A percentile compares a stretch with the other conserved stretches of the same genome.
Evolutionary conservation across 2,888 invertebrate genomes (phyloP).

Genomic region (Apeira syringaria): DNA sequence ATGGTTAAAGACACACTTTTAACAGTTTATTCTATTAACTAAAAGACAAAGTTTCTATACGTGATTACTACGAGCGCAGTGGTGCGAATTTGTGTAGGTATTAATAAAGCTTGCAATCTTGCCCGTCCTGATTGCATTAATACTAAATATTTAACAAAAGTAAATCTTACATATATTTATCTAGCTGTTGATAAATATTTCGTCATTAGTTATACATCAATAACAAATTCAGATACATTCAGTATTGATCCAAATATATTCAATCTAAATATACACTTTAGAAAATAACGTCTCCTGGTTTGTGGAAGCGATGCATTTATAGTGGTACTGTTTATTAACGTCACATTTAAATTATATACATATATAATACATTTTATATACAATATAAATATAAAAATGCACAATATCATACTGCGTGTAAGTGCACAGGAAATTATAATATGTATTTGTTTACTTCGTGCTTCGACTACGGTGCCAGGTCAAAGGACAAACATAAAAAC

Average conservation of each 20-base stretch:
- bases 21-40: constrained; percentile 1
- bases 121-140: background rate
- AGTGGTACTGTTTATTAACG: too few relatives aligned
- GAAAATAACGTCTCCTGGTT: too few relatives aligned
- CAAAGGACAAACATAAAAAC: constrained; percentile 59
- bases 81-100: constrained; percentile 82
- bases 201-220: too few relatives aligned
- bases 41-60: constrained; percentile 1
- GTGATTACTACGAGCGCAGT: constrained; percentile 40
- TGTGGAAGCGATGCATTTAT: too few relatives aligned
- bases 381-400: constrained; percentile 7
- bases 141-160: too few relatives aligned
- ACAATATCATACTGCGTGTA: constrained; percentile 15
- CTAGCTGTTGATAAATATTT: too few relatives aligned
- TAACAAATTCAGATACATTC: too few relatives aligned
- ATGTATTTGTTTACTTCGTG: constrained; percentile 15
- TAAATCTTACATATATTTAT: too few relatives aligned
- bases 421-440: constrained; percentile 44
- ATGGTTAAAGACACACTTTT: constrained; percentile 3
- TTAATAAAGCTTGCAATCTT: constrained; percentile 54
- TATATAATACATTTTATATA: background rate
- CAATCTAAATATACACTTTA: too few relatives aligned
- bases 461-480: constrained; percentile 62
- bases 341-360: background rate
- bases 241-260: too few relatives aligned